phyloP scores from a whole-genome alignment of 2,113 vertebrate species.

The Dasypus novemcinctus region DNA sequence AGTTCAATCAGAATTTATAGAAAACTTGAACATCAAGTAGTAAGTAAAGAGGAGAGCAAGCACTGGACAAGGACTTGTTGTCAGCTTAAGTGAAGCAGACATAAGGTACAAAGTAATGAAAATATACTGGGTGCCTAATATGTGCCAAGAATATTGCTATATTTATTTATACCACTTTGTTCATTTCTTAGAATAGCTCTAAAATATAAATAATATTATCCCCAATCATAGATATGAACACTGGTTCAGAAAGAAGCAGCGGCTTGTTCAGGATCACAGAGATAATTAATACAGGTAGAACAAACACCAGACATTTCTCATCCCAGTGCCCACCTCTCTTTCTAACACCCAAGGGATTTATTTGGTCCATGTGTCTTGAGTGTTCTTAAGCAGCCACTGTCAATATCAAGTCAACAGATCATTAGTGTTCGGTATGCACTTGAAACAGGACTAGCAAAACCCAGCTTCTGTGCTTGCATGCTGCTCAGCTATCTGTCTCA shows the following conservation, averaged over 20 bases:
- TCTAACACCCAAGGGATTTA: accelerated
- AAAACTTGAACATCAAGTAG: background rate
- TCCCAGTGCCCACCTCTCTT: background rate
- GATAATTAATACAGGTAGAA: background rate
- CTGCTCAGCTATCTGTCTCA: background rate
- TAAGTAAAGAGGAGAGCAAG: accelerated
- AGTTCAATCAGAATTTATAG: background rate
- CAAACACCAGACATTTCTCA: background rate
- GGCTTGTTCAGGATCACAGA: background rate
- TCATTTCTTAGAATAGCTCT: background rate
- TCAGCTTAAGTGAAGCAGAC: background rate
- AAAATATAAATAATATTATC: background rate
- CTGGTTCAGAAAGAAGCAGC: background rate
- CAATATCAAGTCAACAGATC: background rate
- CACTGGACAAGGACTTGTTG: background rate
- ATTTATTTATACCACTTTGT: background rate
- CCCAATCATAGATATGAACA: background rate
- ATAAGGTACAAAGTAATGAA: background rate
- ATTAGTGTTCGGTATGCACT: accelerated
- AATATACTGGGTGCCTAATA: background rate
- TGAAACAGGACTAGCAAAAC: background rate
- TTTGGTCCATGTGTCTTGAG: accelerated
- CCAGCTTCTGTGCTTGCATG: background rate
- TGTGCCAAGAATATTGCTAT: background rate
- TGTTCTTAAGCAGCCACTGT: background rate